Conservation (phyloP, 2,888 invertebrate species). For the Drosophila merina region DNA sequence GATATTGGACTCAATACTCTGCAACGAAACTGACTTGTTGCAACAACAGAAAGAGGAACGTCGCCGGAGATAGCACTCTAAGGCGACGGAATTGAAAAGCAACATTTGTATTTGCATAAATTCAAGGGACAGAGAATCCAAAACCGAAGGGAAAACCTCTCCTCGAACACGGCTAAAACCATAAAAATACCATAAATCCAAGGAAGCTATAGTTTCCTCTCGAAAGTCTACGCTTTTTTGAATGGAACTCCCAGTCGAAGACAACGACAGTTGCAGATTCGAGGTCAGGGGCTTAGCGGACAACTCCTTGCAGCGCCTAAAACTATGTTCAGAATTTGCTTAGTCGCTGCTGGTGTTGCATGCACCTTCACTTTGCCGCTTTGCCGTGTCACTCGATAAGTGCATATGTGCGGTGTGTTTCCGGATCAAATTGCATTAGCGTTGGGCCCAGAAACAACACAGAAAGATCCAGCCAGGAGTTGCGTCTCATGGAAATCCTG, state of each 20-base stretch:
- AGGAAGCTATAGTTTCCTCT: no score
- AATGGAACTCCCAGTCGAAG: no score
- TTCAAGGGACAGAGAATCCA: constrained; percentile 41
- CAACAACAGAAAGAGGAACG: constrained; percentile 19
- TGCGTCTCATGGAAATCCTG: not conserved
- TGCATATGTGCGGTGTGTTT: constrained; percentile 66
- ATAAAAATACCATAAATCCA: not conserved
- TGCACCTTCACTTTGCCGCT: constrained; percentile 8
- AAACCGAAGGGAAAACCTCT: constrained; percentile 51
- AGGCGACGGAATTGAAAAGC: constrained; percentile 73
- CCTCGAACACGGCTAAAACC: constrained; percentile 57
- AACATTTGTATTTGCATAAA: constrained; percentile 77
- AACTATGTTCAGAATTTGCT: constrained; percentile 70
- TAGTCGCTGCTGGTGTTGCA: constrained; percentile 19
- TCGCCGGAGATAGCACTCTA: constrained; percentile 43
- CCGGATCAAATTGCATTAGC: constrained; percentile 76
- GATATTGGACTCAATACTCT: constrained; percentile 56
- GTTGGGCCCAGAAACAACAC: constrained; percentile 61
- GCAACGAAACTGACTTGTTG: constrained; percentile 65
- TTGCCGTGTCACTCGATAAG: constrained; percentile 23
- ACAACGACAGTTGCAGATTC: constrained; percentile 28
- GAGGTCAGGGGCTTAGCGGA: constrained; percentile 15
- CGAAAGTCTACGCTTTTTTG: no score
- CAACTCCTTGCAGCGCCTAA: constrained; percentile 63
- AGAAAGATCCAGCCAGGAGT: constrained; percentile 10